Conservation (phyloP, 1,140 invertebrate species). For the Bombus impatiens region DNA sequence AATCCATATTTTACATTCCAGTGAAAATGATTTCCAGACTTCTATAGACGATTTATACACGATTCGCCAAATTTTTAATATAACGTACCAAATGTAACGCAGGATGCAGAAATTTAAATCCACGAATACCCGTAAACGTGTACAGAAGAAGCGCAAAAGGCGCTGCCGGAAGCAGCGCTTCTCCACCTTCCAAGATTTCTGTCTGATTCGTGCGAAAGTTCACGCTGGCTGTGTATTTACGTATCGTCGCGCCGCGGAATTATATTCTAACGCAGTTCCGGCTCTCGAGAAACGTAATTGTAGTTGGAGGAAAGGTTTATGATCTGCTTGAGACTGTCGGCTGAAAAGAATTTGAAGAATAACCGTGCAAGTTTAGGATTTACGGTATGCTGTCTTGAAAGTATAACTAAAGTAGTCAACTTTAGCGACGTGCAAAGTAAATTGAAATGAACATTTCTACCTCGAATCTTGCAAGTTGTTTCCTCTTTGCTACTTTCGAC, state of each 20-base stretch:
- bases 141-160: too few species aligned
- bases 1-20: too few species aligned
- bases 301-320: neutral
- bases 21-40: too few species aligned
- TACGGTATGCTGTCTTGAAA: neutral
- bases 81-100: neutral
- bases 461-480: neutral
- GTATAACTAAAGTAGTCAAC: neutral
- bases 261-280: slow-evolving; percentile 10
- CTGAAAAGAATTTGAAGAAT: neutral
- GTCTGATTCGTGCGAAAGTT: slow-evolving; percentile 18
- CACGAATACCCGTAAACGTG: too few species aligned
- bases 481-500: neutral
- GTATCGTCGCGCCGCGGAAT: neutral
- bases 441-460: neutral
- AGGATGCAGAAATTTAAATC: neutral
- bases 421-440: neutral
- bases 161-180: neutral
- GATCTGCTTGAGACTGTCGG: neutral
- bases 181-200: slow-evolving; percentile 14
- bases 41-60: too few species aligned
- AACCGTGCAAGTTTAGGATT: neutral
- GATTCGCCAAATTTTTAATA: neutral
- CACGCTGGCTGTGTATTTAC: neutral
- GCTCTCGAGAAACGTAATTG: slow-evolving; percentile 9